Conservation (phyloP, 2,797 vertebrate species). For the Brachymystax lenok region DNA sequence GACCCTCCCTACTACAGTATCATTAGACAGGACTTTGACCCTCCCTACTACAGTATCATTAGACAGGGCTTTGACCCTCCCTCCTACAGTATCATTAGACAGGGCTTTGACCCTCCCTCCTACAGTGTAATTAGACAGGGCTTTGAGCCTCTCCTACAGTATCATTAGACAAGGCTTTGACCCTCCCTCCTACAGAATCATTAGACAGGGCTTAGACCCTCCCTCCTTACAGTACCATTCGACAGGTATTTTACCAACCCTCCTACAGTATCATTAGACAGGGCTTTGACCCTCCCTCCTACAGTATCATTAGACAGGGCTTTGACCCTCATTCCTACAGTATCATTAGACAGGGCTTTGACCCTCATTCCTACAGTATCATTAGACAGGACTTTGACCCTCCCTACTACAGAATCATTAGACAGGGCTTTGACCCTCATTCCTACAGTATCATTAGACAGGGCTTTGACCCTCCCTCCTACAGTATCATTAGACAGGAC, state of each 20-base stretch:
- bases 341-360: no score
- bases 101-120: no score
- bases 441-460: not conserved
- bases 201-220: slow-evolving; percentile 1
- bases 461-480: not conserved
- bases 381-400: slow-evolving; percentile 1
- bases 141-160: not conserved
- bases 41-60: no score
- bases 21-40: slow-evolving; percentile 1
- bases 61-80: not conserved
- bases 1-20: rapidly evolving
- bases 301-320: not conserved
- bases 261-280: not conserved
- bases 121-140: not conserved
- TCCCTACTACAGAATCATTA: not conserved
- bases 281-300: no score
- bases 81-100: not conserved
- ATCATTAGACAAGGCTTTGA: no score
- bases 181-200: not conserved
- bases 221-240: not conserved
- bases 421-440: not conserved
- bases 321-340: not conserved
- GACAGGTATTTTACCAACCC: no score
- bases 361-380: no score
- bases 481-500: not conserved